Percentiles rank a stretch among this genome's conserved stretches.
Evolutionary conservation across 2,888 invertebrate species (phyloP).

Genomic region (Lepidocyrtoides sp.): DNA sequence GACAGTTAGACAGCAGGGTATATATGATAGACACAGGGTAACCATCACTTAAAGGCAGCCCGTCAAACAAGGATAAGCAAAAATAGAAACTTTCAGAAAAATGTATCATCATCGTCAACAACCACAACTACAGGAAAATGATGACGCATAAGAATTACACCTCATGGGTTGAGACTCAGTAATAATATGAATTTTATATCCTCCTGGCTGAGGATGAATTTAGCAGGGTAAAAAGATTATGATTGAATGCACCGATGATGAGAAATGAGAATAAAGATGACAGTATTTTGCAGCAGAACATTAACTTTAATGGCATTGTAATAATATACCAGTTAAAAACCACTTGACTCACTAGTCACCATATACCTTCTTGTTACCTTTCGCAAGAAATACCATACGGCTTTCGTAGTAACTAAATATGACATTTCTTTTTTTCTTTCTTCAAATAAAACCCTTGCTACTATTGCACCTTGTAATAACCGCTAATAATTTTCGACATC

Average conservation of each 20-base stretch:
- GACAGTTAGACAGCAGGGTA: too few species aligned
- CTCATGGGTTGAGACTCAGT: too few species aligned
- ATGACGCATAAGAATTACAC: too few species aligned
- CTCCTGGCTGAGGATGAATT: too few species aligned
- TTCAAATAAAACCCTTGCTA: background rate
- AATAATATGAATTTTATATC: too few species aligned
- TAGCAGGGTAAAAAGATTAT: background rate
- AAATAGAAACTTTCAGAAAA: conserved; percentile 21
- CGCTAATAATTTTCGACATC: background rate
- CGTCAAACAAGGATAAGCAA: background rate
- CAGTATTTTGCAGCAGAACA: background rate
- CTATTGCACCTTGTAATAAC: background rate
- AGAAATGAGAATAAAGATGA: background rate
- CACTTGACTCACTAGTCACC: conserved; percentile 12
- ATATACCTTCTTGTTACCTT: background rate
- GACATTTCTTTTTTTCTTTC: background rate
- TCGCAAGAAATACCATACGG: background rate
- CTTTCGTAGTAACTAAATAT: conserved; percentile 3
- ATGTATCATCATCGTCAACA: background rate
- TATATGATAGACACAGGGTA: too few species aligned
- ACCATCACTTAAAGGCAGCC: too few species aligned
- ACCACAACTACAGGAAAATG: background rate
- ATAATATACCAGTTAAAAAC: background rate
- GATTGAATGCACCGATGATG: conserved; percentile 18
- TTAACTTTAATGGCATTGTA: background rate